Conservation (phyloP, 2,797 vertebrate genomes). For the Lacerta viridis region DNA sequence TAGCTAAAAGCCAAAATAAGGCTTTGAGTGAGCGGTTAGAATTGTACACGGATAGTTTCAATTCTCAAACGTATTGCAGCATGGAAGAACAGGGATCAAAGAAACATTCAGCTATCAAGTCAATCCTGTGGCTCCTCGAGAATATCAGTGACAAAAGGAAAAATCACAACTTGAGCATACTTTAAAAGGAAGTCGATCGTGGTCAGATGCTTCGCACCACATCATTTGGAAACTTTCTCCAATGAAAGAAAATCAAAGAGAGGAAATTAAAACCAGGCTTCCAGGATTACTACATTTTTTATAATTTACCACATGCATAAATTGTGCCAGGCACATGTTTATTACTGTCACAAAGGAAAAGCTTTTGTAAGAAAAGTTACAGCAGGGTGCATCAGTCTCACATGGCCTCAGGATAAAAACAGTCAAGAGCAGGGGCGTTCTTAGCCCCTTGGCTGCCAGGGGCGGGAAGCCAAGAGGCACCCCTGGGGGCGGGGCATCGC, state of each 20-base stretch:
- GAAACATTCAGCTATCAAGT: neutral
- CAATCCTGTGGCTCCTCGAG: neutral
- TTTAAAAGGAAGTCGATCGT: conserved; percentile 2
- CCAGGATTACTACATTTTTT: conserved; percentile 19
- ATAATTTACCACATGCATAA: conserved; percentile 9
- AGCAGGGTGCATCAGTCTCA: neutral
- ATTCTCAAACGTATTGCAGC: conserved; percentile 28
- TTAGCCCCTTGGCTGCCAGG: no score
- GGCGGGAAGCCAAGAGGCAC: no score
- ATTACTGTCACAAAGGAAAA: neutral
- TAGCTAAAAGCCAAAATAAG: conserved; percentile 53
- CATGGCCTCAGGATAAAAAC: neutral
- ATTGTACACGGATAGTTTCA: conserved; percentile 23
- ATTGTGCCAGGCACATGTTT: neutral
- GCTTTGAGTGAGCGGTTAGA: conserved; percentile 40
- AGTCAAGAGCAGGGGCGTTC: no score
- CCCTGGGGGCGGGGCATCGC: no score
- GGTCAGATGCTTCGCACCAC: accelerated
- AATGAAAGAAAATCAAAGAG: conserved; percentile 8
- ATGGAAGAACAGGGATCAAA: neutral
- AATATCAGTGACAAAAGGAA: neutral
- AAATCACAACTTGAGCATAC: neutral
- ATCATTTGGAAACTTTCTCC: neutral
- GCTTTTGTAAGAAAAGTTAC: neutral
- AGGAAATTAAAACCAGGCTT: neutral